phyloP scores from a whole-genome alignment of 2,797 vertebrate species.

The Rhinoraja longicauda region DNA sequence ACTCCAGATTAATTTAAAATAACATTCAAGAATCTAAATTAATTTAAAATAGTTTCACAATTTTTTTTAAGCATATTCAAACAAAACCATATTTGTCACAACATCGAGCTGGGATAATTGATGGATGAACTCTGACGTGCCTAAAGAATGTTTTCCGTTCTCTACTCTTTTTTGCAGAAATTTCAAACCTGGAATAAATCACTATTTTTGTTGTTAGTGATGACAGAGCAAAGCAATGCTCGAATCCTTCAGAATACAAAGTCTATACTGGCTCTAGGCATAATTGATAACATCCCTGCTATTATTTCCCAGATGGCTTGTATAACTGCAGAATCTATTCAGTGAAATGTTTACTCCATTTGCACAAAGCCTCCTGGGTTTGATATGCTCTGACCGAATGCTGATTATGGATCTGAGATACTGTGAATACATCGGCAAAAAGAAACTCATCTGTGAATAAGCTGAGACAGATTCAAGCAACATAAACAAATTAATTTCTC shows the following conservation, averaged over 20 bases:
- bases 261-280: not conserved
- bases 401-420: not conserved
- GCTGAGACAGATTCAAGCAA: not conserved
- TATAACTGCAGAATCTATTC: not conserved
- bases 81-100: not conserved
- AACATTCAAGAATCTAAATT: not conserved
- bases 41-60: not conserved
- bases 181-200: not conserved
- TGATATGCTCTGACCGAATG: not conserved
- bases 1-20: too few species aligned
- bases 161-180: not conserved
- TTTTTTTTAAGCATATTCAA: not conserved
- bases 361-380: not conserved
- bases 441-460: not conserved
- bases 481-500: not conserved
- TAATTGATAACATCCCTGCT: not conserved
- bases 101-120: not conserved
- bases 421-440: not conserved
- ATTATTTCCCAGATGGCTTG: slow-evolving; percentile 15
- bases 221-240: not conserved
- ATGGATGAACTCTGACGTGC: not conserved
- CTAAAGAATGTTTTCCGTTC: not conserved
- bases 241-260: not conserved
- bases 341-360: not conserved
- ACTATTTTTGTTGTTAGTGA: not conserved